phyloP scores from a whole-genome alignment of 2,797 vertebrate species.

The Poeciliopsis infans region DNA sequence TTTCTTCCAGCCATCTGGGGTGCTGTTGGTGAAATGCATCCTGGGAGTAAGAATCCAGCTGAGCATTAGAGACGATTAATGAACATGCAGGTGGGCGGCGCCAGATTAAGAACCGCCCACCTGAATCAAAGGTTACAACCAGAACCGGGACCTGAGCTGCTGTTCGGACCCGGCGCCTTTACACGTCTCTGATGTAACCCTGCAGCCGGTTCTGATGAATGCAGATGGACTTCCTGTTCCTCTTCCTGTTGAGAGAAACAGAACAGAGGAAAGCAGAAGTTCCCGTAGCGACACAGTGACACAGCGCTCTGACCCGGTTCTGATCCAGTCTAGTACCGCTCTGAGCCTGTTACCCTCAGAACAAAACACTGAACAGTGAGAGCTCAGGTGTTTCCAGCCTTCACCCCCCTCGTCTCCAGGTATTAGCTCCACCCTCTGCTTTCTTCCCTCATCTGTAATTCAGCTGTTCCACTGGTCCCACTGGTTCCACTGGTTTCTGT shows the following conservation, averaged over 20 bases:
- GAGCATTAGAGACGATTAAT: not conserved
- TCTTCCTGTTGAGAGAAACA: conserved; percentile 39
- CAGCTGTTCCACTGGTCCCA: no score
- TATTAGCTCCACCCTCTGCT: no score
- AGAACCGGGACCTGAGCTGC: not conserved
- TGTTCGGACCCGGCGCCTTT: not conserved
- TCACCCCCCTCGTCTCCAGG: no score
- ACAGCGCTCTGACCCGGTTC: not conserved
- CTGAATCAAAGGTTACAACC: not conserved
- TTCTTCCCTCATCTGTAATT: no score
- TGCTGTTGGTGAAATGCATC: conserved; percentile 3
- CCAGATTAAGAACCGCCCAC: not conserved
- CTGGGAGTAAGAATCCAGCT: not conserved
- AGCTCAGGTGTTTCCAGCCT: no score
- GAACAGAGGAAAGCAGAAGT: conserved; percentile 48
- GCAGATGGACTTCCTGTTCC: conserved; percentile 41
- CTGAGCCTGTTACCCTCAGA: not conserved
- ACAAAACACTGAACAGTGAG: no score
- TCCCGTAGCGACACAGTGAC: not conserved
- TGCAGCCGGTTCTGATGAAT: not conserved
- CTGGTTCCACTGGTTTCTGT: no score
- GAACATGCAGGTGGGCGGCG: not conserved
- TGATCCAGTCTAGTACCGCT: not conserved
- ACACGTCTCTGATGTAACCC: not conserved
- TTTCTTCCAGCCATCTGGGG: not conserved